phyloP scores from a whole-genome alignment of 2,797 vertebrate genomes.

The Scarus forsteni region DNA sequence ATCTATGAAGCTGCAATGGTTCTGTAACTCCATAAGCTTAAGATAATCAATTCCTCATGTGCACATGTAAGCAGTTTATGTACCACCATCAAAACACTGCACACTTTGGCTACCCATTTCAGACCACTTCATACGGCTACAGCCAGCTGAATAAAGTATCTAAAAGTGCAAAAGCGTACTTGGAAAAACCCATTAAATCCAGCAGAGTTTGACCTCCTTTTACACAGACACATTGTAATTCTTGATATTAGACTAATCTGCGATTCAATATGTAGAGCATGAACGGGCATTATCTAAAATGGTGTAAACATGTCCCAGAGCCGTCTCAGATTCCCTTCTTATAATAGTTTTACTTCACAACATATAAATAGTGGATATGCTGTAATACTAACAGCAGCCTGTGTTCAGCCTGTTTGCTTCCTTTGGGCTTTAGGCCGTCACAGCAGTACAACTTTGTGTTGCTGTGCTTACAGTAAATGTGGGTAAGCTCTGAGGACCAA shows the following conservation, averaged over 20 bases:
- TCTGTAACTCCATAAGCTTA: background rate
- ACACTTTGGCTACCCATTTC: slow-evolving; percentile 27
- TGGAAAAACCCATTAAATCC: slow-evolving; percentile 70
- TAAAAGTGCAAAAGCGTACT: slow-evolving; percentile 56
- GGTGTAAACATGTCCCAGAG: slow-evolving; percentile 85
- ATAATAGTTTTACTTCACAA: slow-evolving; percentile 81
- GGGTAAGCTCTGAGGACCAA: slow-evolving; percentile 70
- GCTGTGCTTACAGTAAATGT: slow-evolving; percentile 57
- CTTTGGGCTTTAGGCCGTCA: slow-evolving; percentile 75
- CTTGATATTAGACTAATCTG: slow-evolving; percentile 83
- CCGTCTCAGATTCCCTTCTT: slow-evolving; percentile 75
- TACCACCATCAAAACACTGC: slow-evolving; percentile 17
- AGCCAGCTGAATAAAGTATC: slow-evolving; percentile 52
- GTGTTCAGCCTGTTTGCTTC: slow-evolving; percentile 75
- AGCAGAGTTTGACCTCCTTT: slow-evolving; percentile 73
- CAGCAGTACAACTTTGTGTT: slow-evolving; percentile 72
- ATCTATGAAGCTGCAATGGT: background rate
- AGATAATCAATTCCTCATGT: slow-evolving; percentile 25
- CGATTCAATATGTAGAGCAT: slow-evolving; percentile 84
- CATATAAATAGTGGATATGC: slow-evolving; percentile 80
- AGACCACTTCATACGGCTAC: slow-evolving; percentile 20
- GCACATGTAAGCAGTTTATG: slow-evolving; percentile 18
- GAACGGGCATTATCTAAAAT: slow-evolving; percentile 77
- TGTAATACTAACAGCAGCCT: slow-evolving; percentile 68
- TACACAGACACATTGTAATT: slow-evolving; percentile 65